These are phyloP conservation scores for Hyposoter dolosus DNA, from an alignment of 2,888 invertebrate genomes.

Conservation along the genomic window DNA sequence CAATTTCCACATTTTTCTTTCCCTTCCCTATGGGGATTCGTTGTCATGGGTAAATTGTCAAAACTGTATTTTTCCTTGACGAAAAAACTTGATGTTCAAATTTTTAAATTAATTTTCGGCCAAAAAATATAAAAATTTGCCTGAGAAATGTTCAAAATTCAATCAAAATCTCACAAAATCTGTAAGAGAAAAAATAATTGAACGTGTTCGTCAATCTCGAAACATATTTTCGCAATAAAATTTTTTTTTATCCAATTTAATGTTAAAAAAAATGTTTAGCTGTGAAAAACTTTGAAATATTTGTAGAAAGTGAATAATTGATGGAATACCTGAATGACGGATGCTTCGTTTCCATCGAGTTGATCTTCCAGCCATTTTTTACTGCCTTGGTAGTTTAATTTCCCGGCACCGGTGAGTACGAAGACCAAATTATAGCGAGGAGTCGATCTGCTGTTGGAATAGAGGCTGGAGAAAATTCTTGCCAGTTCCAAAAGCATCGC, in stretches of 20 bases:
- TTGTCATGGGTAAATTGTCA: background rate
- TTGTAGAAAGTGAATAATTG: background rate
- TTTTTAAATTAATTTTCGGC: no score
- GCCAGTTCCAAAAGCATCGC: conserved; percentile 95
- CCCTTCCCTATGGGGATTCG: background rate
- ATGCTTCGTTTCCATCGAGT: conserved; percentile 91
- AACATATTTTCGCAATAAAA: background rate
- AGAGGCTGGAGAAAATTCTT: conserved; percentile 94
- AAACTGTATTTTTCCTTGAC: no score
- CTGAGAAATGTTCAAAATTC: no score
- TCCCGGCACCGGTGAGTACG: conserved; percentile 95
- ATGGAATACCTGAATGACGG: conserved; percentile 89
- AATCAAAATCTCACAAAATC: no score
- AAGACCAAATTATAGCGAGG: conserved; percentile 94
- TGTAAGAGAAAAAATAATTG: background rate
- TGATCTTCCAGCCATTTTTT: conserved; percentile 98
- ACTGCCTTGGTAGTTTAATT: conserved; percentile 97
- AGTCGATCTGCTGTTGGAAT: conserved; percentile 90
- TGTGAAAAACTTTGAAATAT: conserved; percentile 56
- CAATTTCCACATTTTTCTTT: background rate
- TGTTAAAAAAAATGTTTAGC: background rate
- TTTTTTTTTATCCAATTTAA: background rate
- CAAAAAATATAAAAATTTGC: no score
- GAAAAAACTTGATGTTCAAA: no score
- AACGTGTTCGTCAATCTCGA: background rate